Evolutionary conservation across 2,888 invertebrate genomes (phyloP).

Genomic region (Malthinus seriepunctatus): DNA sequence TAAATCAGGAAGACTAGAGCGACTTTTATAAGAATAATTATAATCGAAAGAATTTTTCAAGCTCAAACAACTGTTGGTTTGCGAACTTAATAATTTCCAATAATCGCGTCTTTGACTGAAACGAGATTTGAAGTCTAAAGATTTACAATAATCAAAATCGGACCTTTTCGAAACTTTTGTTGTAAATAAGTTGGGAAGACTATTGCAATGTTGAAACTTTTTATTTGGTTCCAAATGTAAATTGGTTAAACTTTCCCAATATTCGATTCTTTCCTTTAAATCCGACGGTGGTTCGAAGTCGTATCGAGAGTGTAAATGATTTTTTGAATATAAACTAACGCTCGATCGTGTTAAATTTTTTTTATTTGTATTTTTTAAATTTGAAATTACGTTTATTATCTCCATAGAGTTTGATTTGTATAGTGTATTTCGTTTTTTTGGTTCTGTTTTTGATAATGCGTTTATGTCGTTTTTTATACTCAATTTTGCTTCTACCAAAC

Average conservation of each 20-base stretch:
- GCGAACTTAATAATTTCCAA: constrained; percentile 8
- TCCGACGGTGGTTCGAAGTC: background rate
- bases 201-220: background rate
- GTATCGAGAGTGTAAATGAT: background rate
- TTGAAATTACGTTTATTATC: constrained; percentile 14
- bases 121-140: constrained; percentile 1
- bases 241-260: constrained; percentile 15
- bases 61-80: background rate
- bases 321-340: background rate
- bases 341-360: background rate
- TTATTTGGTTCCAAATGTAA: background rate
- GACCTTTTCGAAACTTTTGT: background rate
- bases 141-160: background rate
- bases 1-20: constrained; percentile 12
- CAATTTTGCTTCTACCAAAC: no score
- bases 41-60: constrained; percentile 5
- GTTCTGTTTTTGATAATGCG: background rate
- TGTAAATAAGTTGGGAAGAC: constrained; percentile 6
- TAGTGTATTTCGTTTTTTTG: background rate
- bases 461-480: no score
- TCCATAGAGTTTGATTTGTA: constrained; percentile 7
- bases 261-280: constrained; percentile 4
- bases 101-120: constrained; percentile 7
- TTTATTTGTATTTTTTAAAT: constrained; percentile 1
- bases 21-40: background rate